Base-by-base conservation (phyloP, 2,113 vertebrate species). In the Scytalopus superciliaris region DNA sequence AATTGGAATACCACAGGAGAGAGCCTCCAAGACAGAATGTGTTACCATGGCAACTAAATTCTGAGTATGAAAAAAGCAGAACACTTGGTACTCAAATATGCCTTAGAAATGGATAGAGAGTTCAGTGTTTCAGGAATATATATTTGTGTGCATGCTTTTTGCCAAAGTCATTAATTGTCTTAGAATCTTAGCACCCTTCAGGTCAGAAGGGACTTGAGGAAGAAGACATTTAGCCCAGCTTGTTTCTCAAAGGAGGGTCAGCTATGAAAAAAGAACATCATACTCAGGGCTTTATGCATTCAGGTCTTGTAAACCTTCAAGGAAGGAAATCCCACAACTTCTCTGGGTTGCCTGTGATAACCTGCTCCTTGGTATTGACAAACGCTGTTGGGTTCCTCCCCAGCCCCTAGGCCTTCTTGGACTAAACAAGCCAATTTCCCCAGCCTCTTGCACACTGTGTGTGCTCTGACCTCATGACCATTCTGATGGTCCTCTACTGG, bases 21-120 rank as follows among this genome's bases (percentile, higher is more conserved):
- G 44, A 85, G 82, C 40, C 37, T 91, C 30, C 8, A 80, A 68
- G 90, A 87, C 59, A 75, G 85, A 66, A 77, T 39, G 2, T 89
- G 96, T 98, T 97, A 63, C 95, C 93, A 90, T 97, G 92, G 87
- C 81, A 97, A 97, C 96, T 93, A 92, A 96, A 59, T 92, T 97
- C 70, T 66, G n/a, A 88, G 44, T 90, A 21, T 83, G 57, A 83
- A 66, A 92, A 95, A 93, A 45, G 50, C 67, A 68, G 19, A 62
- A 18, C 35, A 66, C 18, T 66, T 88, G 77, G 69, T 95, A 89
- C 87, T 96, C 79, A 87, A 33, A 79, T 92, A 69, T 40, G 73
- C 70, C 42, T 95, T 90, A 72, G 87, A 94, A 96, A 96, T 83
- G 19, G 66, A 89, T 35, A 57, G 90, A 89, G 94, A 49, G 37